Evolutionary conservation across 1,140 invertebrate species (phyloP), one percentile per base, ranked within the genome.

Genomic region (Zaprionus capensis): DNA sequence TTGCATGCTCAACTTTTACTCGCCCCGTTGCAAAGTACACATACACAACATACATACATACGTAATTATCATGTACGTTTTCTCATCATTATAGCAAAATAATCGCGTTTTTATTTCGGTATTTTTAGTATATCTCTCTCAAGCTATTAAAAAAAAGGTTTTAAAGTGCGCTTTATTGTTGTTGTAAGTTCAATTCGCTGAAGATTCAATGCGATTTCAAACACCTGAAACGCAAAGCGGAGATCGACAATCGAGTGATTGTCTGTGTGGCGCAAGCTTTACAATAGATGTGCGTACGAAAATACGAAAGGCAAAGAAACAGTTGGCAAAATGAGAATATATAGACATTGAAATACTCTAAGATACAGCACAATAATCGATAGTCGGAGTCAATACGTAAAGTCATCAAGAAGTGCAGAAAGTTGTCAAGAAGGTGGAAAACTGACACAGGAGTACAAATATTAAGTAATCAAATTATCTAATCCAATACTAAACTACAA

Each of bases 1-100:
- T 76, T 64, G 66, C 67, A 38, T 70, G 61, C 31, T 62, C 59
- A 63, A 63, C 66, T 71, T 64, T 64, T 64, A 71, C 67, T 38
- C 31, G 31, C 20, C 14, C 17, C 65, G 31, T 58, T 38, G 36
- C 7, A 46, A 46, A n/a, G 41, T 46, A 70, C 22, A 68, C 53
- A 20, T 1, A 34, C 6, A 28, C 24, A 26, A 57, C 28, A 36
- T 7, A 46, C 5, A 58, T 11, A 44, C 12, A 14, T 20, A 55
- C 34, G 55, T 44, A 63, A 70, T 70, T 70, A 64, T 63, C 61
- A 57, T 69, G 14, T 12, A 36, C 22, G 28, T 46, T 58, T 67
- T 58, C 65, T 49, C 26, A 58, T 51, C 46, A 51, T 20, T 51
- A 46, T 17, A 46, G 2, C 6, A 9, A 41, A 41, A 41, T 4